Evolutionary conservation across 2,797 vertebrate genomes (phyloP).

Genomic region (Karalla daura): DNA sequence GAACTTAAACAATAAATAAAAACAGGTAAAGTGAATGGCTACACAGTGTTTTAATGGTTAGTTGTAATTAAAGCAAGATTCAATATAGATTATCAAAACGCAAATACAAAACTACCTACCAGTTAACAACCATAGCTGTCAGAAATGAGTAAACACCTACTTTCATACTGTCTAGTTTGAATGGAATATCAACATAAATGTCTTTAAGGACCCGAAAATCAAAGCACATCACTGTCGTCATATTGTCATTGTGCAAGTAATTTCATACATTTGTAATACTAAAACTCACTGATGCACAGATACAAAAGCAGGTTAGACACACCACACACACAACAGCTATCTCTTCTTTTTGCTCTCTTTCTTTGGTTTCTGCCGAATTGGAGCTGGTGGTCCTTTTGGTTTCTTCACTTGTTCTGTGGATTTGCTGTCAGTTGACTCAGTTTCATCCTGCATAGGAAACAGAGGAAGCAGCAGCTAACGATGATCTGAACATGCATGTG

Average conservation of each 20-base stretch:
- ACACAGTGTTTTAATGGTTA: slow-evolving; percentile 37
- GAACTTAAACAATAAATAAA: neutral
- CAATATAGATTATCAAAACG: slow-evolving; percentile 6
- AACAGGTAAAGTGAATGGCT: neutral
- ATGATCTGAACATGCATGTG: neutral
- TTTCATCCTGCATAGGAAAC: slow-evolving; percentile 77
- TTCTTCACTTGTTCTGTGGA: slow-evolving; percentile 79
- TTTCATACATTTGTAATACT: slow-evolving; percentile 16
- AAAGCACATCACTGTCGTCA: neutral
- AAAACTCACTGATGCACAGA: slow-evolving; percentile 1
- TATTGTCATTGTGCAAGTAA: slow-evolving; percentile 3
- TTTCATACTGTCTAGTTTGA: neutral
- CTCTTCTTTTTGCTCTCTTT: slow-evolving; percentile 89
- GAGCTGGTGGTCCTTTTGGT: slow-evolving; percentile 76
- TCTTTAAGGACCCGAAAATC: slow-evolving; percentile 14
- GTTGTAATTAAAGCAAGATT: slow-evolving; percentile 24
- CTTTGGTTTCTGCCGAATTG: slow-evolving; percentile 84
- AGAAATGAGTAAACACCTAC: neutral
- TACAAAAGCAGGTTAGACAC: neutral
- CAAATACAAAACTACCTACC: neutral
- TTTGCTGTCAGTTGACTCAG: slow-evolving; percentile 69
- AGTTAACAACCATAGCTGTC: neutral
- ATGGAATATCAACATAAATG: slow-evolving; percentile 5
- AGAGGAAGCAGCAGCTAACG: slow-evolving; percentile 6
- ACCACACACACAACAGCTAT: slow-evolving; percentile 48